Conservation (phyloP, 2,113 vertebrate species). For the Tachysurus fulvidraco region DNA sequence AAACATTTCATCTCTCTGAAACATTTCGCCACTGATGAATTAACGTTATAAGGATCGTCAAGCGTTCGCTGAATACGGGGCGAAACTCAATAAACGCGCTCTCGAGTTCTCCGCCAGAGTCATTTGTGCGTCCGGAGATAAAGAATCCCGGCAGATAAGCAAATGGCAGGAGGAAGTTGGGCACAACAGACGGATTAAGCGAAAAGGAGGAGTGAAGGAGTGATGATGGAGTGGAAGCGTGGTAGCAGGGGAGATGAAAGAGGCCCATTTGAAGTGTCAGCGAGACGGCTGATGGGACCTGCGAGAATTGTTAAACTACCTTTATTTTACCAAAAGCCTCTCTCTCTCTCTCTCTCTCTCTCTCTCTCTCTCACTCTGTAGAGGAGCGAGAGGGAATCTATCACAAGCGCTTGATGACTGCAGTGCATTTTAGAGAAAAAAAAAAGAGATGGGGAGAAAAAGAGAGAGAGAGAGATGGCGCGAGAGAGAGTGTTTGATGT, state of each 20-base stretch:
- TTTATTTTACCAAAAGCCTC: conserved; percentile 54
- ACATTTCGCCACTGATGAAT: neutral
- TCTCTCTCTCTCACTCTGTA: neutral
- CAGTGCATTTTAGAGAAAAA: conserved; percentile 33
- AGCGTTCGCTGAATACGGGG: neutral
- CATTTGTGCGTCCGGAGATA: conserved; percentile 38
- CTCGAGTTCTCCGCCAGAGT: conserved; percentile 25
- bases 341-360: neutral
- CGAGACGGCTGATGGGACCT: conserved; percentile 45
- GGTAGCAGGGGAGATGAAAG: conserved; percentile 55
- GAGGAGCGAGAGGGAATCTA: conserved; percentile 23
- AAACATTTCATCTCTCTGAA: neutral
- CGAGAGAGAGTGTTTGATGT: neutral
- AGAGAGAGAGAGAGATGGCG: conserved; percentile 24
- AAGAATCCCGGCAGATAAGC: conserved; percentile 40
- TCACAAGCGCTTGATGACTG: conserved; percentile 43
- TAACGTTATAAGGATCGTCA: neutral
- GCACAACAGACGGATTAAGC: conserved; percentile 52
- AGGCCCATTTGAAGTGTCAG: conserved; percentile 57
- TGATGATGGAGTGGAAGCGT: conserved; percentile 57
- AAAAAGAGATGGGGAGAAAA: conserved; percentile 1
- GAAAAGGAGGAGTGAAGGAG: conserved; percentile 49
- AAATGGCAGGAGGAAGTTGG: conserved; percentile 46
- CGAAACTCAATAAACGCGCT: neutral
- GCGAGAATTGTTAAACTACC: conserved; percentile 56